Conservation (phyloP, 2,797 vertebrate species). For the Erethizon dorsatum region DNA sequence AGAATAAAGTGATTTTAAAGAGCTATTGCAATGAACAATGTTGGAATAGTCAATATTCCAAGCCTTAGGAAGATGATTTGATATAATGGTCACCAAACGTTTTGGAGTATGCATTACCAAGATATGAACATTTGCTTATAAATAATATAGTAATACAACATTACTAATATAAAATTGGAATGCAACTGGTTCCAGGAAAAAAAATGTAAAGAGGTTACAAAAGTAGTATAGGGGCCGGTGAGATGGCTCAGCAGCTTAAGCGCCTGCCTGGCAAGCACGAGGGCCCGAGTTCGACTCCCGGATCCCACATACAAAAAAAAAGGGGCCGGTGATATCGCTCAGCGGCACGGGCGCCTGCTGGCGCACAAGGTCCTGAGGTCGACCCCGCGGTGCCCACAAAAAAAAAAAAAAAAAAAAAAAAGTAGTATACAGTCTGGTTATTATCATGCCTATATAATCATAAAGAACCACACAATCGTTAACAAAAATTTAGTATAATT, state of each 20-base stretch:
- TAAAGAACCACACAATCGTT: not conserved
- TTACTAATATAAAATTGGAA: constrained; percentile 8
- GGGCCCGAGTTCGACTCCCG: too few relatives aligned
- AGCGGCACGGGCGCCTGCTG: too few relatives aligned
- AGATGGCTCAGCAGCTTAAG: too few relatives aligned
- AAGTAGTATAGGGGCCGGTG: not conserved
- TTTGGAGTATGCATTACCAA: not conserved
- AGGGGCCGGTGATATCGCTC: too few relatives aligned
- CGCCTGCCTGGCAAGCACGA: too few relatives aligned
- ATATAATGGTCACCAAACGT: not conserved
- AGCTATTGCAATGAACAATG: not conserved
- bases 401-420: not conserved
- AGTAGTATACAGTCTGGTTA: not conserved
- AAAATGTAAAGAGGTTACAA: not conserved
- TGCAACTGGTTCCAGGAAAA: not conserved
- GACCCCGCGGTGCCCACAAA: too few relatives aligned
- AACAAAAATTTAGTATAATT: constrained; percentile 19
- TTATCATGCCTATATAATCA: not conserved
- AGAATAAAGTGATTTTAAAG: not conserved
- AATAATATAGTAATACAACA: not conserved
- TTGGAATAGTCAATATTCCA: not conserved
- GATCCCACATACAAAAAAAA: too few relatives aligned
- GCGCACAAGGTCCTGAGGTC: too few relatives aligned
- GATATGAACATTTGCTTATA: not conserved
- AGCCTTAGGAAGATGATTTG: constrained; percentile 17